Conservation (phyloP, 1,140 invertebrate genomes). For the Ylistrum balloti region DNA sequence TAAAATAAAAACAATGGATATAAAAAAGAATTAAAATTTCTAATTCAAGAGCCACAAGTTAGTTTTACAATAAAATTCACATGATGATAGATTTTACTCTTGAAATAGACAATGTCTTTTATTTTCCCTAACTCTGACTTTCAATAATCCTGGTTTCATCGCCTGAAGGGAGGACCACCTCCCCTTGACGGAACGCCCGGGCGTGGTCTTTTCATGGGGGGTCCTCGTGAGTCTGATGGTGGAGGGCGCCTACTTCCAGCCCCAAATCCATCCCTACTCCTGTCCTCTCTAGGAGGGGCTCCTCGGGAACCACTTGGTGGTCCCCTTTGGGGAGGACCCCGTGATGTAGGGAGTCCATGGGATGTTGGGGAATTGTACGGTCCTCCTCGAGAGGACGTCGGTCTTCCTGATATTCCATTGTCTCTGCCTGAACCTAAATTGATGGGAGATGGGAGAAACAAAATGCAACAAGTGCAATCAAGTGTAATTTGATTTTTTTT, state of each 20-base stretch:
- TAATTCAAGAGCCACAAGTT: neutral
- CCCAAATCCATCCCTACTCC: slow-evolving; percentile 56
- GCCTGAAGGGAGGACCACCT: slow-evolving; percentile 60
- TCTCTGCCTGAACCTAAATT: slow-evolving; percentile 33
- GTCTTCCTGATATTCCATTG: slow-evolving; percentile 31
- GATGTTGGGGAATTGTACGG: slow-evolving; percentile 44
- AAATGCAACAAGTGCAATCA: slow-evolving; percentile 9
- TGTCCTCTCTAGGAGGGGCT: slow-evolving; percentile 52
- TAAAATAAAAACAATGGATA: neutral
- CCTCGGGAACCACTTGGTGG: slow-evolving; percentile 53
- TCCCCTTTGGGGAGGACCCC: slow-evolving; percentile 47
- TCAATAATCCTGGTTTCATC: slow-evolving; percentile 43
- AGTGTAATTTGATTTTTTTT: neutral
- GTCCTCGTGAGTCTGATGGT: slow-evolving; percentile 60
- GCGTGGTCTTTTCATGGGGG: slow-evolving; percentile 61
- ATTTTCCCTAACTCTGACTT: neutral
- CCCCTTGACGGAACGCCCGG: slow-evolving; percentile 61
- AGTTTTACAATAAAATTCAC: neutral
- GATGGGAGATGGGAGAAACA: slow-evolving; percentile 32
- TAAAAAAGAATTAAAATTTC: neutral
- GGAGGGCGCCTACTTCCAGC: slow-evolving; percentile 58
- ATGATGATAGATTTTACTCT: neutral
- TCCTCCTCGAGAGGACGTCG: slow-evolving; percentile 32
- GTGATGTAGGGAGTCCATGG: slow-evolving; percentile 30
- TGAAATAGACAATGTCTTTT: neutral